Evolutionary conservation across 2,113 vertebrate genomes (phyloP).

Genomic region (Pardalotus punctatus): DNA sequence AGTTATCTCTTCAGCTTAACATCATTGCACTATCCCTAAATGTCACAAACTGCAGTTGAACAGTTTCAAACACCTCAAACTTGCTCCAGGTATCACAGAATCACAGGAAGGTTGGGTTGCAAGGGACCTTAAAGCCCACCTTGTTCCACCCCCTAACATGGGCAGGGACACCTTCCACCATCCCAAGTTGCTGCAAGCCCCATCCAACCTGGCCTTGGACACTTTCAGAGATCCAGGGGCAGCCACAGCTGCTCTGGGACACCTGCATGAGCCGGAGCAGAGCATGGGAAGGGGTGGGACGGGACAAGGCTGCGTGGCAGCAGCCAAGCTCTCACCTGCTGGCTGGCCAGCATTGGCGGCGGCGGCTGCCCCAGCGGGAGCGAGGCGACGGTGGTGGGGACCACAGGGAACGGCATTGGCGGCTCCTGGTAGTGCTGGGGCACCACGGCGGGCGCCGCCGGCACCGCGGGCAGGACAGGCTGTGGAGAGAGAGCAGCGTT

Average conservation of each 20-base stretch:
- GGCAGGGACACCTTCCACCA: background rate
- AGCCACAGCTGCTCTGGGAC: background rate
- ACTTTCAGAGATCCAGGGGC: background rate
- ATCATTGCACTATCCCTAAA: background rate
- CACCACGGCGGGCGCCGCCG: background rate
- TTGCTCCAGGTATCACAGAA: background rate
- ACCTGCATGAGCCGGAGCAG: background rate
- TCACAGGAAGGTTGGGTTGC: background rate
- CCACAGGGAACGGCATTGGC: slow-evolving; percentile 45
- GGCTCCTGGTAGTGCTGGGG: slow-evolving; percentile 75
- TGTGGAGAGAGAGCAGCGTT: background rate
- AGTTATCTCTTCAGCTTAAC: background rate
- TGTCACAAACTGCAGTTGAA: background rate
- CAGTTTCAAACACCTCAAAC: background rate
- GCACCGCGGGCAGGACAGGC: slow-evolving; percentile 44
- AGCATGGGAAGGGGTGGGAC: accelerated
- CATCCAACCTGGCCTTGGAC: accelerated
- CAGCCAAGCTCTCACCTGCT: slow-evolving; percentile 76
- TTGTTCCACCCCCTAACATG: background rate
- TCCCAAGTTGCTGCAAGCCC: background rate
- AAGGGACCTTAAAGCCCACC: background rate
- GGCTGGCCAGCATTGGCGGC: slow-evolving; percentile 53
- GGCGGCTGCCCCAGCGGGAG: slow-evolving; percentile 42
- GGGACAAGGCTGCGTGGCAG: accelerated
- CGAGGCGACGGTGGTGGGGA: slow-evolving; percentile 55